A percentile compares a stretch with the other conserved stretches of the same genome.
Evolutionary conservation across 2,797 vertebrate species (phyloP).

Genomic region (Erethizon dorsatum): DNA sequence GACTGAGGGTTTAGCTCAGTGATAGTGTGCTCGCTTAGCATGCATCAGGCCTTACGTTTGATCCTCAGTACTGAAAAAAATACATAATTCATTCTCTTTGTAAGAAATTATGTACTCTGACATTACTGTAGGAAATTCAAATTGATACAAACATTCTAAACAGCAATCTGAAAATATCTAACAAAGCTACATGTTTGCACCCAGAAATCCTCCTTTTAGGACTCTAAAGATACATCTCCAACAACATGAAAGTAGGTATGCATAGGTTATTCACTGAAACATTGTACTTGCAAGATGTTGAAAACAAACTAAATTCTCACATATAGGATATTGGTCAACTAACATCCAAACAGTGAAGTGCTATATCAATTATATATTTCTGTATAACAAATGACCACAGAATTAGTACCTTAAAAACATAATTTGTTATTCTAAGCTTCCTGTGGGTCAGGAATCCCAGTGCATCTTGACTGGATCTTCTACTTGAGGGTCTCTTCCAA

Average conservation of each 20-base stretch:
- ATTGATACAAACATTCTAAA: background rate
- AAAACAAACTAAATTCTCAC: background rate
- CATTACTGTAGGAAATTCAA: background rate
- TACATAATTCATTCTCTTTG: background rate
- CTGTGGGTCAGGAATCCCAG: background rate
- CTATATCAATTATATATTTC: background rate
- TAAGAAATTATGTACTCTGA: background rate
- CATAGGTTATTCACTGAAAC: background rate
- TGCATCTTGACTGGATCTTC: background rate
- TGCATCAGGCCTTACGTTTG: background rate
- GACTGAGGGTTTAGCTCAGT: too few relatives aligned
- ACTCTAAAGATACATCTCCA: background rate
- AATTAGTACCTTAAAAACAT: too few relatives aligned
- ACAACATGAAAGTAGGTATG: background rate
- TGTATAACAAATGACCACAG: too few relatives aligned
- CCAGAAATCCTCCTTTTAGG: background rate
- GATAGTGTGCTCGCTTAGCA: too few relatives aligned
- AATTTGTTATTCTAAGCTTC: too few relatives aligned
- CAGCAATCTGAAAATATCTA: too few relatives aligned
- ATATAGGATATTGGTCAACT: background rate
- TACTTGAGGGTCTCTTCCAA: background rate
- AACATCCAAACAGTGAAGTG: background rate
- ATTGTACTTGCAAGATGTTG: background rate
- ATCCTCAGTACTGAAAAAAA: background rate
- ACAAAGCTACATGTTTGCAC: background rate